Base-by-base conservation (phyloP, 2,797 vertebrate species). In the Pogonophryne albipinna region DNA sequence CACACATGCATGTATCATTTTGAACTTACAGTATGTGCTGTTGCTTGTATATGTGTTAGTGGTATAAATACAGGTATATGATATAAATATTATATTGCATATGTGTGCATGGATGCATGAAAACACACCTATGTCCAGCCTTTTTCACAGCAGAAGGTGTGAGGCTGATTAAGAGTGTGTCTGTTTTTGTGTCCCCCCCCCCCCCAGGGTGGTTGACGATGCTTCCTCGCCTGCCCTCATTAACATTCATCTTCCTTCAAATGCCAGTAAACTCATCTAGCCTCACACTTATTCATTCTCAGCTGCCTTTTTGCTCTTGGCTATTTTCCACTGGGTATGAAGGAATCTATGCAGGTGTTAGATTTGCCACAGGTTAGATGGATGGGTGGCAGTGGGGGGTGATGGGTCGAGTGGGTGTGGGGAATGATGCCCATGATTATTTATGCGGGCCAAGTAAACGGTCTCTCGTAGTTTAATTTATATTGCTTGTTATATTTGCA, bases 301-400 rank as follows among this genome's bases (percentile, higher is more conserved):
- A 72, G 73, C 69, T 70, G 70, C 62, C 69, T 50, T 66, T 44
- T 78, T 66, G 66, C 76, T 76, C 20, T 63, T 66, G 69, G 74
- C 31, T 55, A 53, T 80, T 81, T 38, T 78, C 75, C 52, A 66
- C 62, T 50, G 76, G 57, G 59, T 6, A 58, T 73, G 56, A 69
- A 76, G 63, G 62, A 75, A 53, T 62, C 73, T 67, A 50, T 88
- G 88, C 82, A 88, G 83, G 85, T 90, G 84, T 82, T 79, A 77
- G 71, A 85, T 87, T 88, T 86, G 80, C 89, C 80, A 90, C 87
- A 86, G 89, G 90, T 92, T 89, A 86, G 66, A 78, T 14, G 46
- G 82, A 89, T 83, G 67, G 74, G 80, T 85, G 84, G 70, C 13
- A 58, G 12, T 71, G 74, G 34, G 34, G 27, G 42, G 58, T 16